A percentile compares a stretch with the other conserved stretches of the same genome.
These are phyloP conservation scores for Lutraria lutraria DNA, from an alignment of 2,888 invertebrate genomes.

Conservation along the genomic window DNA sequence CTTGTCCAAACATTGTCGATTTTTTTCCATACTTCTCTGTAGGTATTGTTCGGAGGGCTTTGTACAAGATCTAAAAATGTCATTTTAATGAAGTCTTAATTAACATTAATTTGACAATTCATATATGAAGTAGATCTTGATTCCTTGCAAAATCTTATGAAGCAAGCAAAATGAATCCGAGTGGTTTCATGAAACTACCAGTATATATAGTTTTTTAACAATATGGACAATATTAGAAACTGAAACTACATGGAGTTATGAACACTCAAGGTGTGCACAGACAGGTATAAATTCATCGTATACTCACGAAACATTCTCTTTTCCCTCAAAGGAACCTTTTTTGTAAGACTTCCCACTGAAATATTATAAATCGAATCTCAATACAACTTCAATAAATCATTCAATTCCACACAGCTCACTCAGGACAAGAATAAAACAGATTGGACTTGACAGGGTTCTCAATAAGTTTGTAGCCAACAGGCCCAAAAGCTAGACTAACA, in stretches of 20 bases:
- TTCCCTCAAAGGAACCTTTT: slow-evolving; percentile 35
- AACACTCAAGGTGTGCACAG: neutral
- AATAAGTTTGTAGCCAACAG: too few species aligned
- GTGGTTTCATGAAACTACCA: too few species aligned
- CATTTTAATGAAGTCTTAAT: neutral
- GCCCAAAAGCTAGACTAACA: too few species aligned
- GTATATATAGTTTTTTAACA: too few species aligned
- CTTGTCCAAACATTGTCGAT: slow-evolving; percentile 49
- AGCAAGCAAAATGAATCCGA: too few species aligned
- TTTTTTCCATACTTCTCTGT: slow-evolving; percentile 53
- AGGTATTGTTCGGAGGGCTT: slow-evolving; percentile 46
- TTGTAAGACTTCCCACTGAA: slow-evolving; percentile 53
- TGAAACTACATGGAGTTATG: neutral
- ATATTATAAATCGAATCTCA: neutral
- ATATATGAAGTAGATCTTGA: neutral
- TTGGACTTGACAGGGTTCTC: too few species aligned
- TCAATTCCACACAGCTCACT: too few species aligned
- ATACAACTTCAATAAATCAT: neutral
- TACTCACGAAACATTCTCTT: slow-evolving; percentile 42
- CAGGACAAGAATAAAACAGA: too few species aligned
- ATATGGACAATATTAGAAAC: neutral
- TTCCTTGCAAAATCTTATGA: too few species aligned
- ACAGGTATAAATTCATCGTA: neutral
- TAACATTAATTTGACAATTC: neutral
- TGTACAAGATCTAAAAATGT: slow-evolving; percentile 17